Base-by-base conservation (phyloP, 2,797 vertebrate genomes). In the Clarias fuscus region DNA sequence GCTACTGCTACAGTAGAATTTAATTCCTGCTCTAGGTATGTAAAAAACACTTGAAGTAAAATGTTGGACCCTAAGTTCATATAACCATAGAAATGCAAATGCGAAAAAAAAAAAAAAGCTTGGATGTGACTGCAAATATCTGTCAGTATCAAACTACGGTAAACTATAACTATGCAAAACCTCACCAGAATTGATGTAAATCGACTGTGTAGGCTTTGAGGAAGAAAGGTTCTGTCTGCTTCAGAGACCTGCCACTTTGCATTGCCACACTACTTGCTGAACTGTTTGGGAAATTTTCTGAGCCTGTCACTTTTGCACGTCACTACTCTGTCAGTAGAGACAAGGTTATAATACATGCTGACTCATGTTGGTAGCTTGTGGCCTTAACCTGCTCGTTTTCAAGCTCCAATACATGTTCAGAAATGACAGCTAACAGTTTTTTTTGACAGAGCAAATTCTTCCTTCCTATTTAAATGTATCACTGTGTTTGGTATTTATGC, bases 181-280 rank as follows among this genome's bases (percentile, higher is more conserved):
- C 76, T 37, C 30, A 78, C 37, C 7, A 61, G 56, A 27, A 27
- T 18, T 17, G 78, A 48, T 81, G 37, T 27, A 92, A 92, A 93
- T 92, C 86, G 72, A 87, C 84, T 56, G 33, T 88, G 43, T 70
- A 56, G 91, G 91, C 93, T 83, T 75, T 65, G 83, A 94, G 93
- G 89, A 93, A 92, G 93, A 89, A 93, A 92, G 92, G 83, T 90
- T 93, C 89, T 30, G 87, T 90, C 90, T 90, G 87, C 91, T 91
- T 94, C 92, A 91, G 90, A 93, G 91, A 92, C 90, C 92, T 93
- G 93, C 91, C 93, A 93, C 91, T 93, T 92, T 90, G 88, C 87
- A 88, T 94, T 37, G 88, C 90, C 68, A 77, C 80, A 43, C 87
- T 90, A 90, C 91, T 89, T 59, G 71, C 87, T 93, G 92, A 87